Conservation (phyloP, 64 coral and sea anemone genomes). For the Pocillopora verrucosa region DNA sequence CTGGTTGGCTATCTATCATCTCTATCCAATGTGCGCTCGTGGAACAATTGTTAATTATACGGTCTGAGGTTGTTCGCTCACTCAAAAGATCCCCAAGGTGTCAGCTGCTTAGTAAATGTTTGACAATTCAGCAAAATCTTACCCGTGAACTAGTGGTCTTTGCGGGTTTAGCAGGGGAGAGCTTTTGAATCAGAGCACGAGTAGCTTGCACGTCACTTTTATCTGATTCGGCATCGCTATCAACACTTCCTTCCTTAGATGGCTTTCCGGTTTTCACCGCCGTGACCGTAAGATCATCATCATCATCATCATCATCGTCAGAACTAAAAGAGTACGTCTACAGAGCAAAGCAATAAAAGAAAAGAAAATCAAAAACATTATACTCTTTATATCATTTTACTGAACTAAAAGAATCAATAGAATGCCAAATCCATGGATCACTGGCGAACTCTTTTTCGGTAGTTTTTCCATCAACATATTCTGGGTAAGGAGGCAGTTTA, state of each 20-base stretch:
- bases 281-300: background rate
- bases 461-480: no score
- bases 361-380: no score
- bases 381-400: background rate
- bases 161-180: slow-evolving; percentile 45
- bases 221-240: slow-evolving; percentile 15
- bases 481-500: no score
- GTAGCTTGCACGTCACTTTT: slow-evolving; percentile 57
- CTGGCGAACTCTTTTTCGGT: no score
- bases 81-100: no score
- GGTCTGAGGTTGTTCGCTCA: background rate
- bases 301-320: slow-evolving; percentile 38
- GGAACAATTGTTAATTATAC: no score
- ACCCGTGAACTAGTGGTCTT: background rate
- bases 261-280: background rate
- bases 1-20: no score
- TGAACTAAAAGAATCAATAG: background rate
- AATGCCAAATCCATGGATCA: no score
- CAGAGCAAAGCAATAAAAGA: background rate
- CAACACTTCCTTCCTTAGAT: background rate
- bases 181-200: slow-evolving; percentile 56
- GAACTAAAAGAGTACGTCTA: slow-evolving; percentile 5
- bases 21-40: no score
- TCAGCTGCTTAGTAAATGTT: background rate
- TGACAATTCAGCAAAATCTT: background rate